Base-by-base conservation (phyloP, 2,113 vertebrate genomes). In the Actenoides lindsayi region DNA sequence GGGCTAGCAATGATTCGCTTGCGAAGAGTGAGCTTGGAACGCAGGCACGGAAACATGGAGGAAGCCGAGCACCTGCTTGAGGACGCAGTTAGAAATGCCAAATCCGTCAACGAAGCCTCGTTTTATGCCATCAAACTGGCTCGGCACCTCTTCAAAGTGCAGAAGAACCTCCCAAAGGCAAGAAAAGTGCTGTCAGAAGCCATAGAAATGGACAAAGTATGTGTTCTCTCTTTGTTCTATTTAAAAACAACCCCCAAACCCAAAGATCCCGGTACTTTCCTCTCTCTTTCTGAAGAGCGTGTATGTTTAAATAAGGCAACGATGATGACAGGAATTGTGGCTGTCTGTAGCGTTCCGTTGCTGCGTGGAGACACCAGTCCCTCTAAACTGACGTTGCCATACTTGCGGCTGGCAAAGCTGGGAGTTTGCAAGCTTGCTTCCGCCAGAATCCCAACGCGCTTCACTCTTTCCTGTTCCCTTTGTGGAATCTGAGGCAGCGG, bases 61-160 rank as follows among this genome's bases (percentile, higher is more conserved):
- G 98, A 98, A 87, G 99, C 99, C 0, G 99, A 99, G 82, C 97
- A 98, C 16, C 97, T 99, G 89, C 98, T 99, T 37, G 98, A 98
- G 56, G 99, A 99, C 13, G 99, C 99, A 33, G 98, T 99, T 95
- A 98, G 98, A 65, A 98, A 98, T 10, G 98, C 99, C 41, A 99
- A 98, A 60, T 98, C 98, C 31, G 78, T 96, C 42, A 98, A 96
- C 1, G 99, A 99, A 56, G 97, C 98, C 0, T 99, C 99, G 0
- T 99, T 99, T 93, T 99, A 99, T 62, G 99, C 99, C 73, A 99
- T 99, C 93, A 99, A 99, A 96, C 95, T 99, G 70, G 98, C 99
- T 14, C 93, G 99, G 12, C 99, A 99, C 94, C 98, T 99, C 91
- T 98, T 99, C 96, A 99, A 99, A 98, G 98, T 99, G 92, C 99